Conservation (phyloP, 2,113 vertebrate species). For the Tychaedon coryphoeus region DNA sequence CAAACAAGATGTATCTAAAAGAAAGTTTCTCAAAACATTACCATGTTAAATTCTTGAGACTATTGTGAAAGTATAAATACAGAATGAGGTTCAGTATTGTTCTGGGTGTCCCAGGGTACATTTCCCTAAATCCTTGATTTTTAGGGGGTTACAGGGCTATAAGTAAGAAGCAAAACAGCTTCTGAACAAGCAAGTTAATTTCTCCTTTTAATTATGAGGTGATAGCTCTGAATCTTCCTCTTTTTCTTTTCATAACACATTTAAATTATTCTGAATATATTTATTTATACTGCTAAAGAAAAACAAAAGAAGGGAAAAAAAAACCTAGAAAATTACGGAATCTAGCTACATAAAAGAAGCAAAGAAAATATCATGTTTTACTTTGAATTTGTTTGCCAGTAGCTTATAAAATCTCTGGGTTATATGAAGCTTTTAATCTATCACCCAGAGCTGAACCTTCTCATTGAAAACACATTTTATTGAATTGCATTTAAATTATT, state of each 20-base stretch:
- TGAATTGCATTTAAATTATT: slow-evolving; percentile 74
- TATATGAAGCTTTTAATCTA: slow-evolving; percentile 69
- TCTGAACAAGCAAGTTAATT: background rate
- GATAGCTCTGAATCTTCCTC: background rate
- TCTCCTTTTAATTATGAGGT: background rate
- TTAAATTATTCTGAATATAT: slow-evolving; percentile 38
- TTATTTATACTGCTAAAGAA: slow-evolving; percentile 12
- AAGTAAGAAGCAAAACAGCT: background rate
- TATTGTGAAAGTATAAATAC: background rate
- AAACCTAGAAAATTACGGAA: slow-evolving; percentile 20
- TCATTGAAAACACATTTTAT: slow-evolving; percentile 66
- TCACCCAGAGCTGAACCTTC: slow-evolving; percentile 36
- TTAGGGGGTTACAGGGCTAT: background rate
- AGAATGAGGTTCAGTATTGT: background rate
- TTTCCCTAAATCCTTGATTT: slow-evolving; percentile 8
- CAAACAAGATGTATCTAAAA: background rate
- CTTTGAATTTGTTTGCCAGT: slow-evolving; percentile 41
- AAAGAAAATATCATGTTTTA: slow-evolving; percentile 58
- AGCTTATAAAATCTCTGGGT: slow-evolving; percentile 55
- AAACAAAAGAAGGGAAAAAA: background rate
- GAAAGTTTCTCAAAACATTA: background rate
- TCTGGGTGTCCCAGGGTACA: background rate
- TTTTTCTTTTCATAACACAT: slow-evolving; percentile 19
- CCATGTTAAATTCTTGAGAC: background rate
- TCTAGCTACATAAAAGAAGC: slow-evolving; percentile 38